Evolutionary conservation across 2,888 invertebrate species (phyloP).

Genomic region (Dicyrtoma fusca): DNA sequence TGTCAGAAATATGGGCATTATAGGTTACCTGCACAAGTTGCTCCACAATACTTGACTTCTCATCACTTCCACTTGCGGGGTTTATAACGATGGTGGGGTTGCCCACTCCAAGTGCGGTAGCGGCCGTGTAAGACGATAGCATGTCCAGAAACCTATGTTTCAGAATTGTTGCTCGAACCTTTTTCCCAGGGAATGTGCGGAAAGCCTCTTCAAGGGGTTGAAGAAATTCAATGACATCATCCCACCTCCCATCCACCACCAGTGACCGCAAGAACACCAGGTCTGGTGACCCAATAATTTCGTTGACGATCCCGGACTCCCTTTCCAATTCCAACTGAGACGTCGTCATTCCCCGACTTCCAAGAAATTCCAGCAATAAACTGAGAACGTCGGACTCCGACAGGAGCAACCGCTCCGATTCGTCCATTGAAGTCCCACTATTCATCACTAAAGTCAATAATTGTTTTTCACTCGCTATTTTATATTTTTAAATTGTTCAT

Average conservation of each 20-base stretch:
- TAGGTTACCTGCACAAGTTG: conserved; percentile 54
- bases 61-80: conserved; percentile 39
- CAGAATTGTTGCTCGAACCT: conserved; percentile 52
- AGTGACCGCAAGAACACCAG: conserved; percentile 90
- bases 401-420: conserved; percentile 60
- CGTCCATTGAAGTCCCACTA: not conserved
- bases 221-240: conserved; percentile 93
- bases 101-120: conserved; percentile 8
- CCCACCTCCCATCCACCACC: conserved; percentile 97
- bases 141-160: conserved; percentile 55
- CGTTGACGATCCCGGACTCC: conserved; percentile 93
- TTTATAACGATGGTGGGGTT: not conserved
- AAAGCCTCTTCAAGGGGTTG: conserved; percentile 76
- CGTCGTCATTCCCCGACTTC: conserved; percentile 89
- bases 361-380: conserved; percentile 80
- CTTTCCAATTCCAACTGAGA: conserved; percentile 87
- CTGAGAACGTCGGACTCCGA: conserved; percentile 88
- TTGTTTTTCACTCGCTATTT: no score
- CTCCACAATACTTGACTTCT: conserved; percentile 52
- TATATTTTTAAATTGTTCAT: no score
- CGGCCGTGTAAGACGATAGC: conserved; percentile 43
- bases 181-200: conserved; percentile 54
- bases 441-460: not conserved
- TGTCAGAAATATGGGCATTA: conserved; percentile 1
- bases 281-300: conserved; percentile 84